Base-by-base conservation (phyloP, 1,140 invertebrate species). In the Matsumurasca onukii region DNA sequence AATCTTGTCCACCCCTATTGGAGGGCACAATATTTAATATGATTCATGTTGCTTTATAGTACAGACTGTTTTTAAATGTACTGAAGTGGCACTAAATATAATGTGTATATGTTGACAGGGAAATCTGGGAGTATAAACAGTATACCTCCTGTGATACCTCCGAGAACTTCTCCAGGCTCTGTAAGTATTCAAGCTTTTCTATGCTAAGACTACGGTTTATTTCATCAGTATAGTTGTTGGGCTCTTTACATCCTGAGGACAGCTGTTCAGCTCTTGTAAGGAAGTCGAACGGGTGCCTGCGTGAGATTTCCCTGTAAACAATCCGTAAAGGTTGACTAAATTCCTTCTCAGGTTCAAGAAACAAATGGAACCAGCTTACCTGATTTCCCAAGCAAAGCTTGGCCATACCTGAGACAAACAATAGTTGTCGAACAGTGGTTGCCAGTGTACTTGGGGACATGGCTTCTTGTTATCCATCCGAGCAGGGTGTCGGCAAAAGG, bases 101-200 rank as follows among this genome's bases (percentile, higher is more conserved):
- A 17, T 9, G 34, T 39, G 34, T 52, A 20, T 59, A 9, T 59
- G 70, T 61, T 69, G 71, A 27, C 49, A 74, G 72, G 72, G 59
- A 74, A 70, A 57, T 48, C 67, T 66, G 68, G 63, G 13, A 64
- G 61, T 61, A 1, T 69, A 17, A 62, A 67, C 12, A 74, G 73
- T 64, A 69, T 73, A 13, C 90, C 91, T 22, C 91, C 91, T 25
- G 83, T 86, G 66, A 86, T 91, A 39, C 91, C 91, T 31, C 92
- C 92, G 3, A 81, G 91, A 75, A 83, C 89, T 61, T 92, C 91
- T 48, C 91, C 91, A 13, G 87, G 86, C 80, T 85, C 86, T 65
- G 88, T 88, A 39, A 39, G 34, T 39, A 39, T 9, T 17, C 5
- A 39, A 39, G 5, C 5, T 39, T 39, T 9, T 17, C 34, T 5